Base-by-base conservation (phyloP, 35 echinoderm and acorn worm genomes). In the Apostichopus japonicus region DNA sequence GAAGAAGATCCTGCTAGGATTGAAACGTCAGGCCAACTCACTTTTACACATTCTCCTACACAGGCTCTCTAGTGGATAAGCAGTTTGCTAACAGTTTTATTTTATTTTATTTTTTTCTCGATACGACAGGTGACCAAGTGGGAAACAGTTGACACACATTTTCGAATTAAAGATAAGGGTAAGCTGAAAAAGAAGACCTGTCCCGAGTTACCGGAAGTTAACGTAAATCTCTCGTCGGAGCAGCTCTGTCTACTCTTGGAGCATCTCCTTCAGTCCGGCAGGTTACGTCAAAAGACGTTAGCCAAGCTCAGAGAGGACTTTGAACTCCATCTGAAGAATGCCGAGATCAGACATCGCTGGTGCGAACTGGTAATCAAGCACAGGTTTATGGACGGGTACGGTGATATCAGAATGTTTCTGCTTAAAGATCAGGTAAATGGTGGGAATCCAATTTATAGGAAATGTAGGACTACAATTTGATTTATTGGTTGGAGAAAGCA, bases 361-460 rank as follows among this genome's bases (percentile, higher is more conserved):
- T 98, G 96, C 90, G 96, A 98, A 77, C 52, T 98, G 10, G 94
- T 98, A 19, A 90, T 95, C 77, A 98, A 92, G 80, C 94, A 98
- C 61, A 76, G 65, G 33, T 91, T 80, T 19, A 62, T 67, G 24
- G 92, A 94, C 65, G 83, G 94, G 9, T 95, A 98, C 24, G 87
- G 90, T 33, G 94, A 98, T 80, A 91, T 98, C 25, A 87, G 90
- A 24, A 83, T 87, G 53, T 98, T 98, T 63, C 92, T 98, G 5
- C 61, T 92, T 14, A 94, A 98, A 78, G 96, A 98, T 76, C 96
- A 98, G 96, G 96, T 98, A 73, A 16, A 4, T 67, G 63, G 19
- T 19, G 11, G 19, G 63, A 15, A 15, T 67, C 2, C 33, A 1
- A 44, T 44, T 0, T 44, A 44, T 44, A 44, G 33, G 33, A 44